A percentile compares a stretch with the other conserved stretches of the same genome.
Conservation (phyloP, 2,888 invertebrate species). For the Stictocephala bisonia region DNA sequence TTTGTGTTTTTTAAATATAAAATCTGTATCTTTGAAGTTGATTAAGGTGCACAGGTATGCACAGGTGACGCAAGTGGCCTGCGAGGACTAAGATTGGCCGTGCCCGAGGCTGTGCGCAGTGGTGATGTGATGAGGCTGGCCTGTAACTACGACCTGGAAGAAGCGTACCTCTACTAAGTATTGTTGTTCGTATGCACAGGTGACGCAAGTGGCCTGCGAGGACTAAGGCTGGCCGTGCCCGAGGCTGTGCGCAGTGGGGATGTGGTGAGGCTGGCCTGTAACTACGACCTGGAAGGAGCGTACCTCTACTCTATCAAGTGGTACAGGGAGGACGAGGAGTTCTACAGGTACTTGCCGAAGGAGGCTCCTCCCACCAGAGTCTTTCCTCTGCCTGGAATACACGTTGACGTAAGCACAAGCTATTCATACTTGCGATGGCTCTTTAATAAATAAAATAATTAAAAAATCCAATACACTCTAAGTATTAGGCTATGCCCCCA, state of each 20-base stretch:
- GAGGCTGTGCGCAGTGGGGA: slow-evolving; percentile 69
- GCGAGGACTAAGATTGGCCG: slow-evolving; percentile 55
- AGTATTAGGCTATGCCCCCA: too few relatives aligned
- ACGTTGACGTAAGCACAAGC: slow-evolving; percentile 80
- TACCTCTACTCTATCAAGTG: slow-evolving; percentile 80
- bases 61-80: slow-evolving; percentile 38
- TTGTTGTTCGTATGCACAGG: too few relatives aligned
- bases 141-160: slow-evolving; percentile 84
- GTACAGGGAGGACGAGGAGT: slow-evolving; percentile 90
- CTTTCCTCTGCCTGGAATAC: slow-evolving; percentile 81
- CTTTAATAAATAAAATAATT: too few relatives aligned
- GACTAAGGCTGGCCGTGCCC: slow-evolving; percentile 63
- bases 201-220: too few relatives aligned
- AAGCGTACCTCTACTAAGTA: slow-evolving; percentile 83
- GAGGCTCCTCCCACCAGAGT: slow-evolving; percentile 83
- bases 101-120: slow-evolving; percentile 69
- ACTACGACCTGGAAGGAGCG: slow-evolving; percentile 84
- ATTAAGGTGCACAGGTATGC: too few relatives aligned
- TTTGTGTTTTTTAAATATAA: too few relatives aligned
- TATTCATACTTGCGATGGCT: too few relatives aligned
- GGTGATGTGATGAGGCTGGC: slow-evolving; percentile 68
- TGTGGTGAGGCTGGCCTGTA: slow-evolving; percentile 71
- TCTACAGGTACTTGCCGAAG: slow-evolving; percentile 85
- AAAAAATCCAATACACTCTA: too few relatives aligned
- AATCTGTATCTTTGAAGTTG: too few relatives aligned